phyloP scores from a whole-genome alignment of 2,113 vertebrate species.

The Oxyruncus cristatus region DNA sequence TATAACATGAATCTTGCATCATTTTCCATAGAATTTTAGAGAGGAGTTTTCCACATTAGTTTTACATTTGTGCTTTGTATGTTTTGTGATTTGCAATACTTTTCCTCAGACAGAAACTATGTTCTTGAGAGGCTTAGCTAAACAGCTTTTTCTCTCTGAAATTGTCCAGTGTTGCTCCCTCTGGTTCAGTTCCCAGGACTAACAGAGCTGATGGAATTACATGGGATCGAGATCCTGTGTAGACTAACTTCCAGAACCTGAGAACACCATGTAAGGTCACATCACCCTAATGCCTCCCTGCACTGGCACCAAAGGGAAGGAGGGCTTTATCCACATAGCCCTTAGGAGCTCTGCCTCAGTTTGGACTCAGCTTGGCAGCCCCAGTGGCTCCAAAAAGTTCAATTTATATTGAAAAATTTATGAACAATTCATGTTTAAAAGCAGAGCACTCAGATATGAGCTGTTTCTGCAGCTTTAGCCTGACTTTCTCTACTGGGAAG shows the following conservation, averaged over 20 bases:
- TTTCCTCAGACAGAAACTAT: neutral
- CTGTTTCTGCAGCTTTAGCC: neutral
- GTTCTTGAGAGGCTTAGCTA: neutral
- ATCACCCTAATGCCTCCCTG: too few species aligned
- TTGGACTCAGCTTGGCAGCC: neutral
- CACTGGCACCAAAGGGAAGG: neutral
- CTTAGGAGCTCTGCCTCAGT: neutral
- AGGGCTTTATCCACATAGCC: neutral
- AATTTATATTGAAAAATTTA: neutral
- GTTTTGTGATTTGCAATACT: neutral
- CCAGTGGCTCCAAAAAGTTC: neutral
- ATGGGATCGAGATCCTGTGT: accelerated
- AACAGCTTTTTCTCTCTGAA: neutral
- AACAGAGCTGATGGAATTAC: neutral
- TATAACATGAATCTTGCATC: neutral
- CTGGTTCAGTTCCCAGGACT: neutral
- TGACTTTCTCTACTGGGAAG: neutral
- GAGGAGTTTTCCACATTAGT: neutral
- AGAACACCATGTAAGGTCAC: too few species aligned
- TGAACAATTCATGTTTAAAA: neutral
- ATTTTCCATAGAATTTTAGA: neutral
- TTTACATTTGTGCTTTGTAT: neutral
- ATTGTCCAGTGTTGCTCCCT: neutral
- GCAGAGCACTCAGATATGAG: neutral
- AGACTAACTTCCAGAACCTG: neutral